Base-by-base conservation (phyloP, 2,888 invertebrate species). In the Drosophila mimica region DNA sequence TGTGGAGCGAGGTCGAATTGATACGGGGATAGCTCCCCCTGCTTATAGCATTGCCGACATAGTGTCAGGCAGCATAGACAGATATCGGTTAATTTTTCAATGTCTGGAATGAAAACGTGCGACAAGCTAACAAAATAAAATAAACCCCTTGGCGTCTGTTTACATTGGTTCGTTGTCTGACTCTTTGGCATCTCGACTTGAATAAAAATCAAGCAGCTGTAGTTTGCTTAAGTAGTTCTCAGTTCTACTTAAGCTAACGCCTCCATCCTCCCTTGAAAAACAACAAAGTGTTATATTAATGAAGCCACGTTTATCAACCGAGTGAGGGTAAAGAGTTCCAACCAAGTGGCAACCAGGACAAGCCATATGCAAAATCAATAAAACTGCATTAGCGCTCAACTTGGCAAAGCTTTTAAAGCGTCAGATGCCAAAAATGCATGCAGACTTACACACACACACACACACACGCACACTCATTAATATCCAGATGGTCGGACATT, bases 81-180 rank as follows among this genome's bases (percentile, higher is more conserved):
- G 88, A 89, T 89, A 87, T 89, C 81, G 75, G 85, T 84, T 89
- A 89, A 89, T 89, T 89, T 89, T 91, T 91, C 89, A 89, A 89
- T 80, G 91, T 91, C 91, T 82, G 71, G 77, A 85, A 78, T 78
- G 79, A 76, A 82, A 82, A 87, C 89, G 91, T 84, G 88, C 80
- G 78, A 74, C 75, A 76, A 60, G 70, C 64, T 61, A 64, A 30
- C 62, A 61, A 63, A 60, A 53, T 52, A 30, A 43, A 43, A 49
- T 13, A n/a, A 40, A 31, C 31, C 62, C 56, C 46, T 54, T 53
- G 53, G 49, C 64, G 57, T 63, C 62, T 76, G 76, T 86, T 76
- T 77, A 70, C 76, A 80, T 80, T 70, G 66, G 66, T 51, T 58
- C 62, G 28, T 34, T 25, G 60, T 52, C 66, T 59, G 78, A 62